Conservation (phyloP, 2,888 invertebrate species). For the Erebia palarica region DNA sequence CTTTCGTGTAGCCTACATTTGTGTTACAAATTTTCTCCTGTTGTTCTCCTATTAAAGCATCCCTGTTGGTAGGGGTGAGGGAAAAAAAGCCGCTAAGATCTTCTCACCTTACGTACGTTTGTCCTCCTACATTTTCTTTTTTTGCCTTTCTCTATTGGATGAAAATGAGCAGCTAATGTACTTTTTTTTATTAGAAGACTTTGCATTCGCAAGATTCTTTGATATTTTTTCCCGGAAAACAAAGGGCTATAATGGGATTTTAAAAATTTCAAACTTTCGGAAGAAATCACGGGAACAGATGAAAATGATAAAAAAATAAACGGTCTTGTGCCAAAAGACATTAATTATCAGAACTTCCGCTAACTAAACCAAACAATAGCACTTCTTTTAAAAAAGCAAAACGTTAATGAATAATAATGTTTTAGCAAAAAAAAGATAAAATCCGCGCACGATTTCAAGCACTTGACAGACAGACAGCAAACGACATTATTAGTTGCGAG, state of each 20-base stretch:
- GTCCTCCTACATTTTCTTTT: too few relatives aligned
- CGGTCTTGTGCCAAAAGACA: neutral
- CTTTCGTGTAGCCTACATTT: too few relatives aligned
- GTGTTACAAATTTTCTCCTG: too few relatives aligned
- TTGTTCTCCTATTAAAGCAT: too few relatives aligned
- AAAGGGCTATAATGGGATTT: neutral
- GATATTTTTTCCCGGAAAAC: too few relatives aligned
- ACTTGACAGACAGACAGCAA: constrained; percentile 30
- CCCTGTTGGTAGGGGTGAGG: too few relatives aligned
- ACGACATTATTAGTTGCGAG: constrained; percentile 38
- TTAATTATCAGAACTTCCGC: neutral
- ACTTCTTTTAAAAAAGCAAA: constrained; percentile 21
- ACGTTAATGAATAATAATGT: constrained; percentile 14
- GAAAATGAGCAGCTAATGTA: too few relatives aligned
- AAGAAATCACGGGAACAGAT: neutral
- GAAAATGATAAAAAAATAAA: neutral
- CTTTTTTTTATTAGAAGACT: too few relatives aligned
- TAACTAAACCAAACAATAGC: constrained; percentile 7
- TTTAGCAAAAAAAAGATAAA: constrained; percentile 25
- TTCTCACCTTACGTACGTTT: too few relatives aligned
- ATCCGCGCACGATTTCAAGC: constrained; percentile 31
- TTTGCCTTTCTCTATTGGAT: too few relatives aligned
- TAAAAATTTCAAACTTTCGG: neutral
- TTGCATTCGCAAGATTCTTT: too few relatives aligned
- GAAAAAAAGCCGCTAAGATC: too few relatives aligned